Base-by-base conservation (phyloP, 2,797 vertebrate species). In the Dendrocincla tyrannina region DNA sequence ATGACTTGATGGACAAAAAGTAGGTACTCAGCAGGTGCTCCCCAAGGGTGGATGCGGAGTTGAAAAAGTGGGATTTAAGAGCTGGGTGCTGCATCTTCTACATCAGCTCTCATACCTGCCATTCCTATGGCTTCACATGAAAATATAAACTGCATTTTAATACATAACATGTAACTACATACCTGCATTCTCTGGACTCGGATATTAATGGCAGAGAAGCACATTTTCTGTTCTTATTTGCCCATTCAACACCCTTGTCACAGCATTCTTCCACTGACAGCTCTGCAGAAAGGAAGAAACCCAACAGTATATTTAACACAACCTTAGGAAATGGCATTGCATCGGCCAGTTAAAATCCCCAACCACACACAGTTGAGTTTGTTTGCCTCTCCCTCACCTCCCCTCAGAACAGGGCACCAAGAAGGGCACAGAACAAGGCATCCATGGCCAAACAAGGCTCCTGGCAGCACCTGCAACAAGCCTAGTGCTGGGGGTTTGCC, bases 101-200 rank as follows among this genome's bases (percentile, higher is more conserved):
- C 58, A 27, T 46, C 37, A 70, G n/a, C 41, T 90, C 67, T 66
- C 30, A 50, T 32, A 59, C 24, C 27, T 64, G 30, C 9, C 27
- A 53, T 22, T 72, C 53, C 28, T 28, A 5, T 22, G 18, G 47
- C 32, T 91, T 81, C 67, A 77, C 58, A 68, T 39, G 10, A 49
- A 64, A 66, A 63, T 19, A 64, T 5, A 74, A 67, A 32, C 9
- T 35, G 41, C 9, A 35, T 17, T 56, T 83, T 23, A 72, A 79
- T 30, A 67, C 19, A 53, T 16, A 67, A 62, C 15, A 44, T 3
- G 5, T 28, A 85, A 84, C 3, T 8, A 23, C 50, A 69, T 97
- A 99, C 99, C 98, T 99, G 99, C 99, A 99, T 70, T 98, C 98
- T 81, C 90, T 97, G 44, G 98, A 98, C 46, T 96, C 98, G 0